Conservation (phyloP, 2,113 vertebrate genomes). For the Dunckerocampus dactyliophorus region DNA sequence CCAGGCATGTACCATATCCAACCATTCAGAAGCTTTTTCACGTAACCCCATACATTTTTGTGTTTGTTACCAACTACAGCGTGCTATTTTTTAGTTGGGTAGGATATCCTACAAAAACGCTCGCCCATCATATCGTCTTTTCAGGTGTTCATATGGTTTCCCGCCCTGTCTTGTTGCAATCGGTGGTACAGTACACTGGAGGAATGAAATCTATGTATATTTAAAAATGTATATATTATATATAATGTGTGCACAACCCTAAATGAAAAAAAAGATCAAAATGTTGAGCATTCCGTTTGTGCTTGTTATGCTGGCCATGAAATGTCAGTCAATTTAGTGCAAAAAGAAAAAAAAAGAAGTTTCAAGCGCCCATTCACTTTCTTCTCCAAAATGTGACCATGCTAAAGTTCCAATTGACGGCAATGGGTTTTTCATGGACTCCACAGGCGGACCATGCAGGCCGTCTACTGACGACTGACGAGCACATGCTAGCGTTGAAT, state of each 20-base stretch:
- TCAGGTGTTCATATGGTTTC: slow-evolving; percentile 58
- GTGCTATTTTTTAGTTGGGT: not conserved
- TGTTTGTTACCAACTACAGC: no score
- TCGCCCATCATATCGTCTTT: slow-evolving; percentile 48
- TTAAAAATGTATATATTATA: slow-evolving; percentile 30
- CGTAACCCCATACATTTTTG: no score
- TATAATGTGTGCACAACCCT: slow-evolving; percentile 45
- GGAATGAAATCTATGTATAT: slow-evolving; percentile 45
- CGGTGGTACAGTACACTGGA: slow-evolving; percentile 18
- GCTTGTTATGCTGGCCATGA: slow-evolving; percentile 50
- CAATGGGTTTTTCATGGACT: slow-evolving; percentile 29
- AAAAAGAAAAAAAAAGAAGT: slow-evolving; percentile 8
- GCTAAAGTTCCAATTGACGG: slow-evolving; percentile 19
- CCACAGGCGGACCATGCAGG: slow-evolving; percentile 13
- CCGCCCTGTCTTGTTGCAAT: slow-evolving; percentile 21
- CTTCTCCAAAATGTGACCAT: slow-evolving; percentile 14
- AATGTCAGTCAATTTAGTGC: slow-evolving; percentile 40
- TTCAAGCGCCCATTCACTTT: not conserved
- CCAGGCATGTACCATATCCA: no score
- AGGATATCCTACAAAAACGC: not conserved
- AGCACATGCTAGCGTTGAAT: slow-evolving; percentile 66
- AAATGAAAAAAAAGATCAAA: slow-evolving; percentile 41
- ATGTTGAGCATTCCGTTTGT: slow-evolving; percentile 41
- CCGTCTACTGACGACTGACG: slow-evolving; percentile 22
- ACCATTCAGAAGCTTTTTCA: not conserved